These are phyloP conservation scores for Aricia artaxerxes DNA, from an alignment of 2,888 invertebrate species.

Conservation along the genomic window DNA sequence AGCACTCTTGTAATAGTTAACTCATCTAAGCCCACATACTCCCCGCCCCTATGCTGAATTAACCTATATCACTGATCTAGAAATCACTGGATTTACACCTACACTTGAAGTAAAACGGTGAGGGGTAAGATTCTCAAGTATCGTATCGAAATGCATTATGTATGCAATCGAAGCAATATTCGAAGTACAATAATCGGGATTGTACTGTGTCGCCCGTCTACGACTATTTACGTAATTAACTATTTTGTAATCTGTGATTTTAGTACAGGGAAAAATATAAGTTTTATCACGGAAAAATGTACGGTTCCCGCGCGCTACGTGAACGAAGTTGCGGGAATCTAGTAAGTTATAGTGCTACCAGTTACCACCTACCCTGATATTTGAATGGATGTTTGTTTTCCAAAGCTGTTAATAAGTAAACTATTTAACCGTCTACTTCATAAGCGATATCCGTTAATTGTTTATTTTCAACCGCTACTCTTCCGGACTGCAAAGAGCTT, in stretches of 20 bases:
- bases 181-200: too few relatives aligned
- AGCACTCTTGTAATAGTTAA: constrained; percentile 7
- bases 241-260: too few relatives aligned
- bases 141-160: too few relatives aligned
- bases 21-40: constrained; percentile 13
- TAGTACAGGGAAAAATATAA: too few relatives aligned
- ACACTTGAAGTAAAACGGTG: neutral
- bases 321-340: too few relatives aligned
- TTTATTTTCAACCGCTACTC: constrained; percentile 47
- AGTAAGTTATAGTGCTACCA: too few relatives aligned
- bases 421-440: constrained; percentile 37
- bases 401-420: neutral
- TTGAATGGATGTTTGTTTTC: constrained; percentile 1
- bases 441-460: constrained; percentile 47
- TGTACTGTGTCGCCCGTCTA: too few relatives aligned
- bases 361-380: neutral
- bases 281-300: too few relatives aligned
- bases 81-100: constrained; percentile 10
- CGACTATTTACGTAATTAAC: too few relatives aligned
- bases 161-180: too few relatives aligned
- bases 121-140: neutral
- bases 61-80: neutral
- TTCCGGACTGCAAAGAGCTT: neutral
- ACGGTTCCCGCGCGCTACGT: too few relatives aligned
- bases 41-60: constrained; percentile 25